These are phyloP conservation scores for Montipora cactus DNA, from an alignment of 64 coral and sea anemone species.

Conservation along the genomic window DNA sequence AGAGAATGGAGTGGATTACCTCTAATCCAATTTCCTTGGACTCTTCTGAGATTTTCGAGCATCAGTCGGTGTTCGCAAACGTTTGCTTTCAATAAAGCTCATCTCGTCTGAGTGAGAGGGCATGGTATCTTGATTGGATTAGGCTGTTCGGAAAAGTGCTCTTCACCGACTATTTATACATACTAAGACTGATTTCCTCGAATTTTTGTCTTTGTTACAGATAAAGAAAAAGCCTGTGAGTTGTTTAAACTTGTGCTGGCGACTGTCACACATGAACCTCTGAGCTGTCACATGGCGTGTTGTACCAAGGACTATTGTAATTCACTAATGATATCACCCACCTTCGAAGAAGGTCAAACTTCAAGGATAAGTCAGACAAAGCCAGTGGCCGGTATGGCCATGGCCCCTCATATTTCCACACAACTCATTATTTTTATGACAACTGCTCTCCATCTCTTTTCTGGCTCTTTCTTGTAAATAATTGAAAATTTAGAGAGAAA, in stretches of 20 bases:
- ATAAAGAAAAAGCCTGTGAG: constrained; percentile 13
- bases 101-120: too few species aligned
- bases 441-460: background rate
- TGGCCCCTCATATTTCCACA: background rate
- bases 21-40: too few species aligned
- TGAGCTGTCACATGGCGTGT: background rate
- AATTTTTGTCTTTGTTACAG: background rate
- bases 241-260: background rate
- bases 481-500: background rate
- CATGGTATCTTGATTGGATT: too few species aligned
- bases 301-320: background rate
- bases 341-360: background rate
- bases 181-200: too few species aligned
- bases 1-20: too few species aligned
- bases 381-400: background rate
- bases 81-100: too few species aligned
- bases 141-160: too few species aligned
- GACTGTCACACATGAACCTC: background rate
- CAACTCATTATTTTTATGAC: background rate
- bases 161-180: too few species aligned
- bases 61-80: too few species aligned
- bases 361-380: background rate
- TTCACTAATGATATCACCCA: background rate
- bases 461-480: background rate
- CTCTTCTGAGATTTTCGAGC: too few species aligned